A percentile compares a stretch with the other conserved stretches of the same genome.
phyloP scores from a whole-genome alignment of 2,888 invertebrate genomes.

The Yponomeuta sedellus region DNA sequence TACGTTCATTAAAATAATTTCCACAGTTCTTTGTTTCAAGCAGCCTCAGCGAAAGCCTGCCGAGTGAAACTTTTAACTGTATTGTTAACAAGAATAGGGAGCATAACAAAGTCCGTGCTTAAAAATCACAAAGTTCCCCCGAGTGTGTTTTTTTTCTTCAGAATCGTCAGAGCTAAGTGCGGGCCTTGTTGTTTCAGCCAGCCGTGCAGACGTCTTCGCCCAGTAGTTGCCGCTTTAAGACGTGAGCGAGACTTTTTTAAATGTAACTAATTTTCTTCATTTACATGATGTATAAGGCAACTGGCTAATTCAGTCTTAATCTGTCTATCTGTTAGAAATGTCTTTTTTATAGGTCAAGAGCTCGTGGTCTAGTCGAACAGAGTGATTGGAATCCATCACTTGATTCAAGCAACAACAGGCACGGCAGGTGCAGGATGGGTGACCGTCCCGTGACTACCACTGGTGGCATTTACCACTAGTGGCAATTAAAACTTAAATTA shows the following conservation, averaged over 20 bases:
- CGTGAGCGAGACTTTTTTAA: neutral
- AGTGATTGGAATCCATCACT: too few relatives aligned
- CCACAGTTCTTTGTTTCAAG: neutral
- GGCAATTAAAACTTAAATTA: too few relatives aligned
- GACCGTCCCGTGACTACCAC: too few relatives aligned
- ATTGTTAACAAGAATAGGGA: neutral
- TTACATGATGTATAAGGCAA: too few relatives aligned
- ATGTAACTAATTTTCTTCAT: neutral
- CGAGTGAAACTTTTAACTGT: neutral
- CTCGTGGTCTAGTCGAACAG: too few relatives aligned
- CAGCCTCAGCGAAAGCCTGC: neutral
- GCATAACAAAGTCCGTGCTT: neutral
- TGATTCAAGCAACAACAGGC: too few relatives aligned
- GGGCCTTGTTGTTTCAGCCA: neutral
- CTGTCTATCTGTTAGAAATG: too few relatives aligned
- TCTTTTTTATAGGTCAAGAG: too few relatives aligned
- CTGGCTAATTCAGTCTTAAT: too few relatives aligned
- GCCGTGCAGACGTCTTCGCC: neutral
- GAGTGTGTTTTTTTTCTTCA: neutral
- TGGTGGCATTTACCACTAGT: too few relatives aligned
- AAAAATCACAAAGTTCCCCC: neutral
- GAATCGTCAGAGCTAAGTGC: neutral
- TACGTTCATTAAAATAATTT: neutral
- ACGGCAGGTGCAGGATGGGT: too few relatives aligned
- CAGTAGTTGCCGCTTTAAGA: neutral